Percentiles rank a stretch among this genome's conserved stretches.
Conservation (phyloP, 2,888 invertebrate genomes). For the Sylvicola cinctus region DNA sequence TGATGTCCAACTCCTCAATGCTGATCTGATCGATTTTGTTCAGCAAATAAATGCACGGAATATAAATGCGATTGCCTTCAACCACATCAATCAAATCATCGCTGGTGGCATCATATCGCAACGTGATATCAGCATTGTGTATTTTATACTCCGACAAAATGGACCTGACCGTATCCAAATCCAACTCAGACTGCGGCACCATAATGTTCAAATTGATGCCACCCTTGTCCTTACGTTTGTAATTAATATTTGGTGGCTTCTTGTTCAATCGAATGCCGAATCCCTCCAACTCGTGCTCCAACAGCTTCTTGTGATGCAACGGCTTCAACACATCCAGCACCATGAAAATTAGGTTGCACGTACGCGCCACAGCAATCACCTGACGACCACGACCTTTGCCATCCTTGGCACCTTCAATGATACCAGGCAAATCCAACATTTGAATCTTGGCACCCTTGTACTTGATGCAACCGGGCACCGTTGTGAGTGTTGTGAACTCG, state of each 20-base stretch:
- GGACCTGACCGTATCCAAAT: slow-evolving; percentile 82
- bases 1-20: slow-evolving; percentile 90
- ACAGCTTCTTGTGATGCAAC: slow-evolving; percentile 80
- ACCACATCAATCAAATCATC: slow-evolving; percentile 97
- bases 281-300: slow-evolving; percentile 97
- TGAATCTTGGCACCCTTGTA: slow-evolving; percentile 99
- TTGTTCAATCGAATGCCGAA: slow-evolving; percentile 93
- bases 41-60: slow-evolving; percentile 94
- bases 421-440: slow-evolving; percentile 96
- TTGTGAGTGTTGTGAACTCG: slow-evolving; percentile 98
- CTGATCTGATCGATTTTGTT: slow-evolving; percentile 98
- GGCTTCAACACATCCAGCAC: slow-evolving; percentile 96
- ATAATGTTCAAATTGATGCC: slow-evolving; percentile 88
- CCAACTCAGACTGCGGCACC: slow-evolving; percentile 84
- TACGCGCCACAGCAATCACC: slow-evolving; percentile 96
- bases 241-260: slow-evolving; percentile 91
- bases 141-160: slow-evolving; percentile 96
- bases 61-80: slow-evolving; percentile 94
- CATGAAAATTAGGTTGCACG: slow-evolving; percentile 94
- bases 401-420: slow-evolving; percentile 99
- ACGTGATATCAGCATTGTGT: slow-evolving; percentile 93
- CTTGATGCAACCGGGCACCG: slow-evolving; percentile 97
- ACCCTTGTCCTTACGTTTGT: slow-evolving; percentile 94
- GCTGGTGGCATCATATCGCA: slow-evolving; percentile 84
- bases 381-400: slow-evolving; percentile 98